Conservation (phyloP, 2,888 invertebrate genomes). For the Spodoptera littoralis region DNA sequence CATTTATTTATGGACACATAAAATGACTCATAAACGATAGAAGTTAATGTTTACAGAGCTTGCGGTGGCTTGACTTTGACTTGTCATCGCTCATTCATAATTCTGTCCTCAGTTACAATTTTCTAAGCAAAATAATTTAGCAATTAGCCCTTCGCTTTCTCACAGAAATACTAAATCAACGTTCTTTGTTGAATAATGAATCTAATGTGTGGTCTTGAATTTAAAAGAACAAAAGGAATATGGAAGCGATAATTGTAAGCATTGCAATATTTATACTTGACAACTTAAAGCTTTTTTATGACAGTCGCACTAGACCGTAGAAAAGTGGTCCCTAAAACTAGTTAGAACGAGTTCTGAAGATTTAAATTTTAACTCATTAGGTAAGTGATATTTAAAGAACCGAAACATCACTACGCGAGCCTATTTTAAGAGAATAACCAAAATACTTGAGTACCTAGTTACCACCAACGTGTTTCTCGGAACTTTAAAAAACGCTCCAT, state of each 20-base stretch:
- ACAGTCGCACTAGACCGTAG: too few species aligned
- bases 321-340: too few species aligned
- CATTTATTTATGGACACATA: constrained; percentile 18
- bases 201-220: constrained; percentile 14
- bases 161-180: constrained; percentile 18
- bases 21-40: constrained; percentile 38
- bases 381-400: too few species aligned
- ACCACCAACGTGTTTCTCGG: constrained; percentile 44
- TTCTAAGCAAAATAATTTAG: constrained; percentile 23
- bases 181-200: constrained; percentile 14
- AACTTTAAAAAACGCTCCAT: constrained; percentile 42
- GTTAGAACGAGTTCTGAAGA: too few species aligned
- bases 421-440: constrained; percentile 25
- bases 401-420: constrained; percentile 6
- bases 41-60: constrained; percentile 29
- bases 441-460: constrained; percentile 10
- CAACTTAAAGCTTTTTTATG: too few species aligned
- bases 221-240: too few species aligned
- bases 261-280: too few species aligned
- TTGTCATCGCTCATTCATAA: constrained; percentile 47
- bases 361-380: too few species aligned
- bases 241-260: too few species aligned
- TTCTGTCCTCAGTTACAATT: constrained; percentile 30
- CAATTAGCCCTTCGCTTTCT: constrained; percentile 34
- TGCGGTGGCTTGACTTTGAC: constrained; percentile 10